Evolutionary conservation across 2,797 vertebrate species (phyloP).

Genomic region (Loriculus beryllinus): DNA sequence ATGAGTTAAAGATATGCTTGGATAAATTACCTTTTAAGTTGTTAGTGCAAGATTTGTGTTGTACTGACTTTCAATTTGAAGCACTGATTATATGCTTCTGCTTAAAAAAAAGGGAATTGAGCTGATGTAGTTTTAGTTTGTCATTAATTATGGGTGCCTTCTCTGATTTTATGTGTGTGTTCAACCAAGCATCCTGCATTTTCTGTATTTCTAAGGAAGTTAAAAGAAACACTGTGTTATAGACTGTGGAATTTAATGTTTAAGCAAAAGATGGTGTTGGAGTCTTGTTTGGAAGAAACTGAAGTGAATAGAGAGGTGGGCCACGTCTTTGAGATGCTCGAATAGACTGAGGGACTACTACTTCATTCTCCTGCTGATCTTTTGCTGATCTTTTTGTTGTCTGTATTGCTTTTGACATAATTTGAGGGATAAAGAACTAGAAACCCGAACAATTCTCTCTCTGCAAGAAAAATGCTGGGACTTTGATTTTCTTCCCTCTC

Average conservation of each 20-base stretch:
- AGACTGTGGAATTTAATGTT: not conserved
- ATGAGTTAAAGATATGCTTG: conserved; percentile 2
- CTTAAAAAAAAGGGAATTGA: not conserved
- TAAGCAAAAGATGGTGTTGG: not conserved
- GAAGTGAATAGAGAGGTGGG: not conserved
- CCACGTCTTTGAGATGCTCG: not conserved
- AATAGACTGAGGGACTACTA: not conserved
- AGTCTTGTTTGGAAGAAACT: not conserved
- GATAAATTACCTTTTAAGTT: not conserved
- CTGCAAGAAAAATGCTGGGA: not conserved
- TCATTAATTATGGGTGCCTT: not conserved
- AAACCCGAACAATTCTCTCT: not conserved
- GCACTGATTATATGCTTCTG: not conserved
- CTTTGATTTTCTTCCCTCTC: not conserved
- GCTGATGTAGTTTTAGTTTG: not conserved
- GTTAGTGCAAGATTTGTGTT: not conserved
- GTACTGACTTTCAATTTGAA: not conserved
- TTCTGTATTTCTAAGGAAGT: not conserved
- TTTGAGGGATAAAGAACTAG: not conserved
- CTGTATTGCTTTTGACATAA: not conserved
- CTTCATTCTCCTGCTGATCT: not conserved
- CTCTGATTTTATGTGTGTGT: not conserved
- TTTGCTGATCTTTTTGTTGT: not conserved
- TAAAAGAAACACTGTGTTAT: not conserved
- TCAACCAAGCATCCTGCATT: not conserved